Evolutionary conservation across 2,113 vertebrate genomes (phyloP), one percentile per base, ranked within the genome.

Genomic region (Tonatia bakeri): DNA sequence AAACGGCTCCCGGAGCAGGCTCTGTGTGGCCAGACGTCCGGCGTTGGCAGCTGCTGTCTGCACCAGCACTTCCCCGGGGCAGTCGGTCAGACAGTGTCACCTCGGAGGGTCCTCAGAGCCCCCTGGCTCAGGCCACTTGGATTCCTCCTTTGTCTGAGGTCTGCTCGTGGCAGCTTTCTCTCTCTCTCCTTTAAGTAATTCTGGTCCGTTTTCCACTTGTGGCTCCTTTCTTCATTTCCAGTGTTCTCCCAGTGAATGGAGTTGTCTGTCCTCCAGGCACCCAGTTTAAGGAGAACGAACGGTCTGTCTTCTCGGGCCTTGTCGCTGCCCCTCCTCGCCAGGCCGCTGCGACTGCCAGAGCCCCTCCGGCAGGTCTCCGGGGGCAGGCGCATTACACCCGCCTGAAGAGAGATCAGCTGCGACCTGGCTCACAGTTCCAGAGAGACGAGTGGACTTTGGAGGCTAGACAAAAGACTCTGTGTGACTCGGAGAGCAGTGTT

Each of bases 1-100:
- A 61, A 12, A 61, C 0, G 10, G 24, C 26, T 5, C 24, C 28
- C 59, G 24, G 59, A 61, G 24, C 24, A 1, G 9, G 12, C 3
- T 8, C 17, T 3, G 22, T 4, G 67, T 22, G 52, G 43, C 15
- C 40, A 0, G 10, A 8, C 7, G 0, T 0, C 5, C 0, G 1
- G 24, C 56, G 59, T 59, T 26, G 59, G 59, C 1, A 33, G 15
- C 40, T 6, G 13, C 22, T 0, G 5, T 10, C 20, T 73, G 0
- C 1, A 36, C 31, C 20, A 5, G 28, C 16, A 22, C 31, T 52
- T 33, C 1, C 14, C 36, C 20, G 1, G 17, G 40, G 6, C 4
- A 26, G 15, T 40, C 5, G 1, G 31, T 7, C 6, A 1, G 0
- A 15, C 0, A 11, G 22, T 13, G 1, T 17, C 1, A 6, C 12